Evolutionary conservation across 2,888 invertebrate genomes (phyloP).

Genomic region (Tipula vernalis): DNA sequence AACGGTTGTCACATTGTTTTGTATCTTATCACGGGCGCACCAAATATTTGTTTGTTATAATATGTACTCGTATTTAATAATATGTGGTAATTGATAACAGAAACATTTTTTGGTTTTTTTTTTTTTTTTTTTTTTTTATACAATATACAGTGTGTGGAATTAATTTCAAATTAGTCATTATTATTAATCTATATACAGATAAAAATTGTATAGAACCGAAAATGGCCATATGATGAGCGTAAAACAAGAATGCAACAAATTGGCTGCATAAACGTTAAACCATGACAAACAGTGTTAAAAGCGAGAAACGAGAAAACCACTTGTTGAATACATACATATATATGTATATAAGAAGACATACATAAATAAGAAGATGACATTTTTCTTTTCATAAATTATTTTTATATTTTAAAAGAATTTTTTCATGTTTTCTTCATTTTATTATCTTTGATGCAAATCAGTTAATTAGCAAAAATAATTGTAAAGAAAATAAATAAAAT

Average conservation of each 20-base stretch:
- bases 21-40: not conserved
- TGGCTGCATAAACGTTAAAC: not conserved
- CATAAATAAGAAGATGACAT: not conserved
- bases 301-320: not conserved
- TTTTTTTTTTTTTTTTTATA: not conserved
- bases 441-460: conserved; percentile 17
- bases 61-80: not conserved
- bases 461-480: conserved; percentile 15
- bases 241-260: no score
- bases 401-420: not conserved
- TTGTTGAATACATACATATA: not conserved
- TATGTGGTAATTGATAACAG: not conserved
- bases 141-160: not conserved
- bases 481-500: not conserved
- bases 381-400: not conserved
- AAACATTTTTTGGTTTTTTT: not conserved
- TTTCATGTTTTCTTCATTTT: not conserved
- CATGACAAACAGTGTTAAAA: not conserved
- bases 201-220: not conserved
- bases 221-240: not conserved
- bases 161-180: not conserved
- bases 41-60: not conserved
- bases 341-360: not conserved
- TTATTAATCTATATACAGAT: not conserved
- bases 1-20: not conserved